phyloP scores from a whole-genome alignment of 2,797 vertebrate species.

The Macropodus opercularis region DNA sequence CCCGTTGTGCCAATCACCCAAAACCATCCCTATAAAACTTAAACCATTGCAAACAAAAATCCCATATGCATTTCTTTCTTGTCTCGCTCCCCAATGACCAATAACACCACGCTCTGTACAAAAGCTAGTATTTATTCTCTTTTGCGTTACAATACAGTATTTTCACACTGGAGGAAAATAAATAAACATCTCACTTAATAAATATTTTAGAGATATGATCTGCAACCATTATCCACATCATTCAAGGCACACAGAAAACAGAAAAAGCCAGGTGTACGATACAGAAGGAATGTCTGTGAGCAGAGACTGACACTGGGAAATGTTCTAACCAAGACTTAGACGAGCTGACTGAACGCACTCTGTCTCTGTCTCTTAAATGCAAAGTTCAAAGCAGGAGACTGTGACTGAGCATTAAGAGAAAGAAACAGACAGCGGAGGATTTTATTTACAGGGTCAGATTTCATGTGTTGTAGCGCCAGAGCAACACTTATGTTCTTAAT shows the following conservation, averaged over 20 bases:
- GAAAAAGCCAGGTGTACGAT: constrained; percentile 23
- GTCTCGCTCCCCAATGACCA: constrained; percentile 71
- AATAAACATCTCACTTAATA: constrained; percentile 85
- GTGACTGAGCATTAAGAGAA: constrained; percentile 2
- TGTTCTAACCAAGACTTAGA: neutral
- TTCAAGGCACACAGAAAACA: constrained; percentile 59
- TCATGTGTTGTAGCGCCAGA: neutral
- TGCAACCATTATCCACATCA: constrained; percentile 55
- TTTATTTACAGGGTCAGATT: constrained; percentile 1
- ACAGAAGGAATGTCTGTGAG: constrained; percentile 8
- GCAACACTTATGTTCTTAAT: neutral
- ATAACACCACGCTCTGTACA: constrained; percentile 69
- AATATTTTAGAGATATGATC: constrained; percentile 79
- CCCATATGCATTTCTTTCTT: constrained; percentile 57
- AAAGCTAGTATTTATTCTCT: constrained; percentile 79
- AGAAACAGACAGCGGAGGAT: neutral
- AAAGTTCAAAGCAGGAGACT: neutral
- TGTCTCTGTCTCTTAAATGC: neutral
- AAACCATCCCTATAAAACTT: constrained; percentile 74
- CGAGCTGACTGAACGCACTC: neutral
- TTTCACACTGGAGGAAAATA: constrained; percentile 79
- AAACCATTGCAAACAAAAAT: constrained; percentile 69
- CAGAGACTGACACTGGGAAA: constrained; percentile 26
- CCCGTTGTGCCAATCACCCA: constrained; percentile 70
- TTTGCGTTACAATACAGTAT: constrained; percentile 73